A percentile compares a stretch with the other conserved stretches of the same genome.
Conservation (phyloP, 2,888 invertebrate species). For the Griposia aprilina region DNA sequence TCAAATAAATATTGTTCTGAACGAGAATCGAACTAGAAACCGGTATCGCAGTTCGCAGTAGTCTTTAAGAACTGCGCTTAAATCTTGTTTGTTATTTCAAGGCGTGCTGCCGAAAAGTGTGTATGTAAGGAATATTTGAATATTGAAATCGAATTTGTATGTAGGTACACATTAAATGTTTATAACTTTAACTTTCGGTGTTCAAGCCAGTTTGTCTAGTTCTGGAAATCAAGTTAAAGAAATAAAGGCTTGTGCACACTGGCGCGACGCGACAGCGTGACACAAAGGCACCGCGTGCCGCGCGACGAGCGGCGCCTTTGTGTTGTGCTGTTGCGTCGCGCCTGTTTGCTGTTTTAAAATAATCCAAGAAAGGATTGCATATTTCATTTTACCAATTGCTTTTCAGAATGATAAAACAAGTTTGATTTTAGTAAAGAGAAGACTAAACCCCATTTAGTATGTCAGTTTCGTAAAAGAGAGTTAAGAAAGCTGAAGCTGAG, state of each 20-base stretch:
- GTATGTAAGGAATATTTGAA: constrained; percentile 32
- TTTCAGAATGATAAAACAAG: neutral
- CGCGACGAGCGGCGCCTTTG: no score
- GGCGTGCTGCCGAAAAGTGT: constrained; percentile 35
- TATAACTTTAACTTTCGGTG: constrained; percentile 45
- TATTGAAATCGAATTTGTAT: constrained; percentile 51
- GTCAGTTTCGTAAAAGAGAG: neutral
- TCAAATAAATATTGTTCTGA: constrained; percentile 13
- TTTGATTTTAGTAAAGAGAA: neutral
- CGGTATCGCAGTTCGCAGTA: constrained; percentile 5
- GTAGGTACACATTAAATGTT: constrained; percentile 33
- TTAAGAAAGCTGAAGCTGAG: neutral
- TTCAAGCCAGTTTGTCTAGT: constrained; percentile 35
- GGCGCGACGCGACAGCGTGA: no score
- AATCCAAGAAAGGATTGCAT: neutral
- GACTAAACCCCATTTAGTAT: neutral
- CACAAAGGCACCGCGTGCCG: no score
- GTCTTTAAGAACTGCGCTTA: constrained; percentile 23
- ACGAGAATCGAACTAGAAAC: constrained; percentile 24
- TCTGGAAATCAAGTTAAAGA: constrained; percentile 19
- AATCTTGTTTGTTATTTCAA: constrained; percentile 33
- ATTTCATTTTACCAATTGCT: neutral
- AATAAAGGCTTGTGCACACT: no score
- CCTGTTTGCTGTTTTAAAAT: no score
- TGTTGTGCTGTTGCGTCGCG: no score